Conservation (phyloP, 2,113 vertebrate species). For the Muntiacus reevesi region DNA sequence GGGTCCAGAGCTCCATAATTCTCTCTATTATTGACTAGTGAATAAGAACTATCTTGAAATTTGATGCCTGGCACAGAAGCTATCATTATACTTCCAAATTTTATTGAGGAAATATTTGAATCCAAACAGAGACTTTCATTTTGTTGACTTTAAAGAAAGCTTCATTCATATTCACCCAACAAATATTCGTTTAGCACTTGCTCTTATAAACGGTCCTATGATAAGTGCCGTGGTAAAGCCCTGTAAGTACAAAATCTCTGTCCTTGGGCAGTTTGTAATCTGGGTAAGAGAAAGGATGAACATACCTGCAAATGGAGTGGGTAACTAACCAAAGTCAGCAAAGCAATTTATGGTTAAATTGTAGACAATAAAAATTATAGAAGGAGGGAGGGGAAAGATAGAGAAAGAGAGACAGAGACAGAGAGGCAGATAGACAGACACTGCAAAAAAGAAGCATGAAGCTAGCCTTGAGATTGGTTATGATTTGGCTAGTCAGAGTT, state of each 20-base stretch:
- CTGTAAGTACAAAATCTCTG: background rate
- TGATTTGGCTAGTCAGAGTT: background rate
- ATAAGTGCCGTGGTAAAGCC: background rate
- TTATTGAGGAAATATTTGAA: conserved; percentile 70
- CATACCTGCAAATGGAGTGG: background rate
- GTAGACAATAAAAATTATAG: background rate
- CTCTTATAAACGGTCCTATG: conserved; percentile 26
- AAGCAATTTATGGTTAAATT: background rate
- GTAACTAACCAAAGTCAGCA: background rate
- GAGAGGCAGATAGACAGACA: background rate
- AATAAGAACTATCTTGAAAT: conserved; percentile 63
- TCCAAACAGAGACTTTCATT: conserved; percentile 65
- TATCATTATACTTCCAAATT: conserved; percentile 67
- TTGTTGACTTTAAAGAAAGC: conserved; percentile 72
- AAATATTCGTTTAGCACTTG: conserved; percentile 53
- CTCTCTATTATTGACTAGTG: conserved; percentile 61
- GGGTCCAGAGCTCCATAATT: background rate
- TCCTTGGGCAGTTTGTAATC: background rate
- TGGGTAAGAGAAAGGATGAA: background rate
- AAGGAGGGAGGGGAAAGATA: background rate
- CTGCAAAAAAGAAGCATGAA: background rate
- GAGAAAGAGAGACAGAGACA: background rate
- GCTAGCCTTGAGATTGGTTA: background rate
- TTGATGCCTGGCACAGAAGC: conserved; percentile 54
- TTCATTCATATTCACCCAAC: conserved; percentile 64